These are phyloP conservation scores for Drosophila elegans DNA, from an alignment of 1,140 invertebrate species.

Conservation along the genomic window DNA sequence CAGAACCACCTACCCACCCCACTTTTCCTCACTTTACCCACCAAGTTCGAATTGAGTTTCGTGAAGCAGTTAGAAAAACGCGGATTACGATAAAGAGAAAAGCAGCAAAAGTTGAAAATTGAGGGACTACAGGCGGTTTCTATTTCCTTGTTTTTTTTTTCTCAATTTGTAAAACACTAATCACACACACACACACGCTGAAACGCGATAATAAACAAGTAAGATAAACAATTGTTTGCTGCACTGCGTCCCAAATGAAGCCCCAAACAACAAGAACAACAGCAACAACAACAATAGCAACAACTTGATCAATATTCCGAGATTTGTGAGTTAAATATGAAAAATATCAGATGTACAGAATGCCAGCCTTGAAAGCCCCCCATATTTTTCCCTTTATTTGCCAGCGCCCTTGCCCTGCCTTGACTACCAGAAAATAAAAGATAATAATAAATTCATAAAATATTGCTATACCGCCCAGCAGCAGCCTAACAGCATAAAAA, in stretches of 20 bases:
- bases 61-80: slow-evolving; percentile 9
- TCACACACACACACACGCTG: slow-evolving; percentile 17
- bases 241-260: slow-evolving; percentile 54
- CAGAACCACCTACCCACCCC: background rate
- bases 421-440: slow-evolving; percentile 7
- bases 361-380: slow-evolving; percentile 16
- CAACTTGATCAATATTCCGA: slow-evolving; percentile 36
- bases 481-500: slow-evolving; percentile 33
- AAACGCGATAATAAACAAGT: slow-evolving; percentile 6
- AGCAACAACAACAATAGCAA: slow-evolving; percentile 37
- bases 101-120: background rate
- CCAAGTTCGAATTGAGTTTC: slow-evolving; percentile 2
- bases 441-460: slow-evolving; percentile 13
- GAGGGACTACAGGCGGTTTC: slow-evolving; percentile 76
- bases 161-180: slow-evolving; percentile 25
- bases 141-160: slow-evolving; percentile 15
- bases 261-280: slow-evolving; percentile 21
- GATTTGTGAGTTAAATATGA: slow-evolving; percentile 65
- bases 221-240: slow-evolving; percentile 43
- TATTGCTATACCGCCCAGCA: slow-evolving; percentile 37
- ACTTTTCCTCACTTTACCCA: background rate
- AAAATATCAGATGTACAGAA: slow-evolving; percentile 53
- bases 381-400: slow-evolving; percentile 25
- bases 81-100: background rate
- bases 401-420: slow-evolving; percentile 59